Percentiles rank a stretch among this genome's conserved stretches.
phyloP scores from a whole-genome alignment of 2,113 vertebrate species.

The Myiozetetes cayanensis region DNA sequence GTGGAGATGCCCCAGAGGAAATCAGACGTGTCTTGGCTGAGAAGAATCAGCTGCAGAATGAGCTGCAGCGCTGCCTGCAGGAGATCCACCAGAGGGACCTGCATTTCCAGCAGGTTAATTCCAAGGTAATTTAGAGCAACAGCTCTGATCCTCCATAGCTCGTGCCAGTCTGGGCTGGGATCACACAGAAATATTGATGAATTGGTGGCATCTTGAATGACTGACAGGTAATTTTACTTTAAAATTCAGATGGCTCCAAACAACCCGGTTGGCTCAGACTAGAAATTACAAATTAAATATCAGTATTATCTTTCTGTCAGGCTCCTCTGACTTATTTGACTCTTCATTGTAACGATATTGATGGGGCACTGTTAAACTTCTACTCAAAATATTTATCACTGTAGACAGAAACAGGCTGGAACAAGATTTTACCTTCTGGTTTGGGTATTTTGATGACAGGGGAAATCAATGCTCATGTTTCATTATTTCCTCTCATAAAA shows the following conservation, averaged over 20 bases:
- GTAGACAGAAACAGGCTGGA: neutral
- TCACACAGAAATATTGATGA: neutral
- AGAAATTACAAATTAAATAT: neutral
- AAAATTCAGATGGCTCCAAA: neutral
- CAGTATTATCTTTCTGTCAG: neutral
- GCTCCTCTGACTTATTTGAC: neutral
- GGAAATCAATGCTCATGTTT: neutral
- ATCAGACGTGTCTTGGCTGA: slow-evolving; percentile 65
- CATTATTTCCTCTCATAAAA: neutral
- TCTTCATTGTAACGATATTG: neutral
- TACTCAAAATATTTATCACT: neutral
- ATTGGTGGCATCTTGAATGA: neutral
- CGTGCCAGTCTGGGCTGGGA: neutral
- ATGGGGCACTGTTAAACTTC: neutral
- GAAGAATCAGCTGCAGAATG: slow-evolving; percentile 68
- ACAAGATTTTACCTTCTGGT: neutral
- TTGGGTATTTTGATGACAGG: neutral
- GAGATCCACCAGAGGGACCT: slow-evolving; percentile 84
- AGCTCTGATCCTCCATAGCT: neutral
- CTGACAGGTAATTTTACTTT: neutral
- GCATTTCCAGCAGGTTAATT: slow-evolving; percentile 78
- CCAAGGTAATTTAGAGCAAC: slow-evolving; percentile 67
- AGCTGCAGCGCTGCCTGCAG: slow-evolving; percentile 79
- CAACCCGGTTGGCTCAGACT: neutral
- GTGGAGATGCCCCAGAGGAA: slow-evolving; percentile 31